phyloP scores from a whole-genome alignment of 2,888 invertebrate species.

The Zygaena filipendulae region DNA sequence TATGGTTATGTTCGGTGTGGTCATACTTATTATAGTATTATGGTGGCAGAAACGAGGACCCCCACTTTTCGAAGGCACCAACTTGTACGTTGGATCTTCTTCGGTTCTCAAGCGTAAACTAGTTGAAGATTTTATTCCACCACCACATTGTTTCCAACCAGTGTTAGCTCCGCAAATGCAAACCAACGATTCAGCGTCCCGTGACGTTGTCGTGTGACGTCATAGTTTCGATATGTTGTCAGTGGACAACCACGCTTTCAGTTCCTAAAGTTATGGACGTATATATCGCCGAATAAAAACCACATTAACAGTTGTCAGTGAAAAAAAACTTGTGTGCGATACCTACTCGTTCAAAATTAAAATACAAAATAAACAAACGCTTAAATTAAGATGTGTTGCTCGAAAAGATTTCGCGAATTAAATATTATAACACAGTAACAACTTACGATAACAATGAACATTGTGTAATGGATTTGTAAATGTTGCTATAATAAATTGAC shows the following conservation, averaged over 20 bases:
- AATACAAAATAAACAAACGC: too few relatives aligned
- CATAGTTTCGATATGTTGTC: conserved; percentile 70
- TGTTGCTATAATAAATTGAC: conserved; percentile 47
- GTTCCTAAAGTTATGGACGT: conserved; percentile 61
- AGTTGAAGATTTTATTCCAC: conserved; percentile 68
- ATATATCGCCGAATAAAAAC: conserved; percentile 26
- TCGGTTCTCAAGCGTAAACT: conserved; percentile 70
- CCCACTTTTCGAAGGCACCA: conserved; percentile 66
- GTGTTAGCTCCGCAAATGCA: conserved; percentile 64
- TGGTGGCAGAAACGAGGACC: conserved; percentile 69
- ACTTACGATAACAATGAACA: too few relatives aligned
- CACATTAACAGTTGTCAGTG: too few relatives aligned
- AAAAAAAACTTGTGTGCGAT: too few relatives aligned
- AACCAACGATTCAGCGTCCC: conserved; percentile 43
- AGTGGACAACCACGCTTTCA: conserved; percentile 64
- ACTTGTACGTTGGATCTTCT: conserved; percentile 71
- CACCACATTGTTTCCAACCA: conserved; percentile 67
- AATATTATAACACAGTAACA: too few relatives aligned
- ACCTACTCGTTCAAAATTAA: too few relatives aligned
- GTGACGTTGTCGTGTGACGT: conserved; percentile 75
- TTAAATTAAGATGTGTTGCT: too few relatives aligned
- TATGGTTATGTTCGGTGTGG: conserved; percentile 53
- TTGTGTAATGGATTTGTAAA: too few relatives aligned
- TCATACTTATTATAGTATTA: conserved; percentile 61
- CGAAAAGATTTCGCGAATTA: too few relatives aligned